Conservation (phyloP, 2,113 vertebrate genomes). For the Isurus oxyrinchus region DNA sequence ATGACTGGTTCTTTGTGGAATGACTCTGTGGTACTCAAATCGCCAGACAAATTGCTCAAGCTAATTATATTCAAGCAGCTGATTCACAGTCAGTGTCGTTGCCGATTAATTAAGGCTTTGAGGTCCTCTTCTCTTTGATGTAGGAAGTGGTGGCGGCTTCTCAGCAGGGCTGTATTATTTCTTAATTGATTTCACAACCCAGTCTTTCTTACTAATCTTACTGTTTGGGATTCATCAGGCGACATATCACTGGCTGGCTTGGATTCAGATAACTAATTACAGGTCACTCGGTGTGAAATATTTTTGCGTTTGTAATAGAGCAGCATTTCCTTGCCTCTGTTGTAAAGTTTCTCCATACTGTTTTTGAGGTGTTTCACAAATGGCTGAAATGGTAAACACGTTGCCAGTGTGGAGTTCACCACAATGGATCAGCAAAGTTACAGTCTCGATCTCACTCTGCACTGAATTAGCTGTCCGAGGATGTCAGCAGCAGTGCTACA, state of each 20-base stretch:
- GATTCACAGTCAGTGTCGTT: conserved; percentile 20
- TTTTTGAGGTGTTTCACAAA: neutral
- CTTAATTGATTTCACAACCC: conserved; percentile 29
- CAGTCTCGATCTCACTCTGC: neutral
- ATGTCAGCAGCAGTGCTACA: neutral
- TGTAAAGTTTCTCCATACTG: neutral
- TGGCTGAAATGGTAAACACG: neutral
- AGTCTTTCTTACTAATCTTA: neutral
- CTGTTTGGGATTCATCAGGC: neutral
- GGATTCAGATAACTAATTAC: conserved; percentile 3
- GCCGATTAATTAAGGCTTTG: conserved; percentile 12
- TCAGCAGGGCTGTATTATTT: neutral
- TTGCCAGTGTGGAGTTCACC: neutral
- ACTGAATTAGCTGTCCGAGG: neutral
- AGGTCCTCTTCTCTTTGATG: conserved; percentile 9
- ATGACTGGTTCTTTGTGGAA: neutral
- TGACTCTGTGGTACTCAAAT: neutral
- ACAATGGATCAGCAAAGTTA: neutral
- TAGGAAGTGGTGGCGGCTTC: neutral
- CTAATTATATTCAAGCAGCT: conserved; percentile 22
- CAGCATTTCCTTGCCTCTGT: neutral
- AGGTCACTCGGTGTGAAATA: neutral
- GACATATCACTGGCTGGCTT: neutral
- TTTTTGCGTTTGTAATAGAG: neutral
- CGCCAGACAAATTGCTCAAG: neutral